Evolutionary conservation across 2,888 invertebrate genomes (phyloP), one percentile per base, ranked within the genome.

Genomic region (Amiota communis): DNA sequence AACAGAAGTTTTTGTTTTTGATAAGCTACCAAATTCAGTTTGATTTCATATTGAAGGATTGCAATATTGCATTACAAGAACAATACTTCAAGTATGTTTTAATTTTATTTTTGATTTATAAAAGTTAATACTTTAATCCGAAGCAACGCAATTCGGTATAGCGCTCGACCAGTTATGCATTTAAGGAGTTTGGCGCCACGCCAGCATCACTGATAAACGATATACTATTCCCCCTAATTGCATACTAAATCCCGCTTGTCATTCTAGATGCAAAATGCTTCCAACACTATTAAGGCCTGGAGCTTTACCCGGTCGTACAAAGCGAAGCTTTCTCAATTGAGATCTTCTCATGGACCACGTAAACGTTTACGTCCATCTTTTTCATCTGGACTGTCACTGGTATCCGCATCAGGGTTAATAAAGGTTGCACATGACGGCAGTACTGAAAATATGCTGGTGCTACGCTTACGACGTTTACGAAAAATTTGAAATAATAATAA

Each of bases 81-180:
- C n/a, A 23, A 20, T 20, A 23, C 15, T 49, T 67, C 36, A 36
- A 4, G 6, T 2, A 53, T 3, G 13, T 4, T 53, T 53, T n/a
- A 15, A n/a, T n/a, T 3, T 53, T 53, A 53, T 53, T 11, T 2
- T 36, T n/a, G n/a, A n/a, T n/a, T n/a, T n/a, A n/a, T n/a, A n/a
- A n/a, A n/a, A 36, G 36, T 36, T 73, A 46, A 74, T 76, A 49
- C 11, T 65, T 13, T 51, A 36, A 46, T 68, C 67, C 8, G 78
- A 78, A n/a, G 87, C 71, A 10, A 89, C 82, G 88, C 96, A 96
- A 8, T 94, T 93, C 0, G 96, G 96, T 78, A 96, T 95, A 1
- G 95, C 94, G 85, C 94, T 95, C 0, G 95, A 95, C 96, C 96
- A 96, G 90, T 95, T 95, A 93, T 91, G 89, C 96, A 96, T 84